Conservation (phyloP, 2,113 vertebrate species). For the Apus apus region DNA sequence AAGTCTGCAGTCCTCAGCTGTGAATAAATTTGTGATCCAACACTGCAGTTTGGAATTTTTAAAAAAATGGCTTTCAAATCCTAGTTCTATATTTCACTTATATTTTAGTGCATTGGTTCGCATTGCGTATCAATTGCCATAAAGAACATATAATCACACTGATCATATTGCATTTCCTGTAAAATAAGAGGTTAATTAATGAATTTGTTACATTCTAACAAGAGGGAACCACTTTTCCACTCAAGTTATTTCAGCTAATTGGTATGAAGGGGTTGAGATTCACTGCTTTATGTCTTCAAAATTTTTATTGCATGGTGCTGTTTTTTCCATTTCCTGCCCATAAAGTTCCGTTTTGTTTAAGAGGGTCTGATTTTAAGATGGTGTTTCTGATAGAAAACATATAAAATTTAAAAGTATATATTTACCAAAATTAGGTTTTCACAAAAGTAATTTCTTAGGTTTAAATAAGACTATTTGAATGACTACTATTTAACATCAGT, state of each 20-base stretch:
- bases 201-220: neutral
- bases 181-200: neutral
- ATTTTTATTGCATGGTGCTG: neutral
- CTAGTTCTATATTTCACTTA: neutral
- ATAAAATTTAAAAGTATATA: neutral
- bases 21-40: constrained; percentile 2
- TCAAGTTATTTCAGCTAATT: neutral
- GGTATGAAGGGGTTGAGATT: neutral
- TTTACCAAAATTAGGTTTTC: neutral
- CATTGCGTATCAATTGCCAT: neutral
- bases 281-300: neutral
- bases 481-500: neutral
- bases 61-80: neutral
- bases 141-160: neutral
- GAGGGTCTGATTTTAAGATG: neutral
- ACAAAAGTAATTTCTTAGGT: neutral
- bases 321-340: neutral
- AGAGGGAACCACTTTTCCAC: neutral
- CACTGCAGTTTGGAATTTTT: neutral
- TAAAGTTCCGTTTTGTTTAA: neutral
- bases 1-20: neutral
- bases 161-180: neutral
- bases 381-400: neutral
- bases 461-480: neutral
- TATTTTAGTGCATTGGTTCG: neutral